Evolutionary conservation across 2,888 invertebrate species (phyloP).

Genomic region (Leptothorax acervorum): DNA sequence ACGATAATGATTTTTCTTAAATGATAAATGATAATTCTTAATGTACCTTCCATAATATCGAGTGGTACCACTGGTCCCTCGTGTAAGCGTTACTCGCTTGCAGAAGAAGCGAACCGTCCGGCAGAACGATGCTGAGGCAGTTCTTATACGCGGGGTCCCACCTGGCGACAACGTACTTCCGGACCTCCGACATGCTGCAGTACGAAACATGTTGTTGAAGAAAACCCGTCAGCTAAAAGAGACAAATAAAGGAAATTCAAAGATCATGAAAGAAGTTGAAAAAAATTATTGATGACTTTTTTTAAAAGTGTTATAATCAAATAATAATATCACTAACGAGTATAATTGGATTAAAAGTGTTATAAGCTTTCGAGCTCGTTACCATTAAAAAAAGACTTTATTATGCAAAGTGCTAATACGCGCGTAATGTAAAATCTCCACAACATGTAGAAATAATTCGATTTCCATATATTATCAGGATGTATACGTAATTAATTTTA

Average conservation of each 20-base stretch:
- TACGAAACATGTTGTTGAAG: constrained; percentile 90
- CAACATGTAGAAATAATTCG: neutral
- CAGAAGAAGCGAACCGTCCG: constrained; percentile 90
- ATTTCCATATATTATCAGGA: neutral
- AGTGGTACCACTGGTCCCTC: constrained; percentile 94
- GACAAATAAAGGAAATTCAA: neutral
- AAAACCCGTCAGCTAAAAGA: constrained; percentile 88
- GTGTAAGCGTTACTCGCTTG: constrained; percentile 92
- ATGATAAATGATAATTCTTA: neutral
- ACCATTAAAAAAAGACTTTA: neutral
- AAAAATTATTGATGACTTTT: neutral
- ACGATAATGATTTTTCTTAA: neutral
- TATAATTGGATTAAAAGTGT: constrained; percentile 9
- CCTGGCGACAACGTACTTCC: constrained; percentile 89
- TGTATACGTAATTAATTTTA: no score
- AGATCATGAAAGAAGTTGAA: neutral
- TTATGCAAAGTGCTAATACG: neutral
- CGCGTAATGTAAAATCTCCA: neutral
- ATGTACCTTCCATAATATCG: constrained; percentile 92
- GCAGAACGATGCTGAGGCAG: constrained; percentile 92
- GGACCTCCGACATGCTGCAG: constrained; percentile 91
- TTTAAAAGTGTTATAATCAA: neutral
- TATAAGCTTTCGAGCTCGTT: neutral
- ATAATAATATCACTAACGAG: neutral
- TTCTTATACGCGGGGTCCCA: constrained; percentile 94